These are phyloP conservation scores for Ridgeia piscesae DNA, from an alignment of 1,140 invertebrate species.

Conservation along the genomic window DNA sequence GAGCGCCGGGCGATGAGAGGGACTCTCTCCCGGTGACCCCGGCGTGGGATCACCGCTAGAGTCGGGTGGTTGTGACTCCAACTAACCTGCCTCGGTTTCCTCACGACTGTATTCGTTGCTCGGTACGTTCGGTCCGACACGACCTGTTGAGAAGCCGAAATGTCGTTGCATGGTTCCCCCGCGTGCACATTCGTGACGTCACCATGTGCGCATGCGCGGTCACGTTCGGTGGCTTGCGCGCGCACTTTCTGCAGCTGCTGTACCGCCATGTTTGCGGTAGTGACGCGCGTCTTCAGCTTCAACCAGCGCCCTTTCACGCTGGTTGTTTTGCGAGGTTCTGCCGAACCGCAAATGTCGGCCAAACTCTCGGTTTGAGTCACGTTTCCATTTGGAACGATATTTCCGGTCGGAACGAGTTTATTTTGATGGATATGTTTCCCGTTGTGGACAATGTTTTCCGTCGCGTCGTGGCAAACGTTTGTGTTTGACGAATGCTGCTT, in stretches of 20 bases:
- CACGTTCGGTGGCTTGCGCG: neutral
- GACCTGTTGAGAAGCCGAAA: neutral
- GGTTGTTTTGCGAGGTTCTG: neutral
- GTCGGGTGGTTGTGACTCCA: neutral
- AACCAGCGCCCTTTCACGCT: neutral
- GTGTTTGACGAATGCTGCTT: neutral
- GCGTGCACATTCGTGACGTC: neutral
- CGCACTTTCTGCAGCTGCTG: neutral
- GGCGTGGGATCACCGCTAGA: neutral
- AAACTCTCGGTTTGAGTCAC: neutral
- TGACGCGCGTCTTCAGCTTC: constrained; percentile 3
- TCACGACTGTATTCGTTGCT: neutral
- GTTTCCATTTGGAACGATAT: neutral
- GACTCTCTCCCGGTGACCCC: neutral
- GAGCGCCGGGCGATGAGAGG: neutral
- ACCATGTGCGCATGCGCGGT: neutral
- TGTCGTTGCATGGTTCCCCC: neutral
- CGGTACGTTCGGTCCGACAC: neutral
- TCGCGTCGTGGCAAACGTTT: neutral
- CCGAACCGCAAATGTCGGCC: neutral
- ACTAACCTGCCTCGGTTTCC: neutral
- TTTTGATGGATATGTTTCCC: neutral
- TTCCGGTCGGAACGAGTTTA: neutral
- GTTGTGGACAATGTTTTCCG: neutral
- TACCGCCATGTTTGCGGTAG: neutral